Evolutionary conservation across 53 echinoderm and acorn worm genomes (phyloP), one percentile per base, ranked within the genome.

Genomic region (Pentamera pediparva): DNA sequence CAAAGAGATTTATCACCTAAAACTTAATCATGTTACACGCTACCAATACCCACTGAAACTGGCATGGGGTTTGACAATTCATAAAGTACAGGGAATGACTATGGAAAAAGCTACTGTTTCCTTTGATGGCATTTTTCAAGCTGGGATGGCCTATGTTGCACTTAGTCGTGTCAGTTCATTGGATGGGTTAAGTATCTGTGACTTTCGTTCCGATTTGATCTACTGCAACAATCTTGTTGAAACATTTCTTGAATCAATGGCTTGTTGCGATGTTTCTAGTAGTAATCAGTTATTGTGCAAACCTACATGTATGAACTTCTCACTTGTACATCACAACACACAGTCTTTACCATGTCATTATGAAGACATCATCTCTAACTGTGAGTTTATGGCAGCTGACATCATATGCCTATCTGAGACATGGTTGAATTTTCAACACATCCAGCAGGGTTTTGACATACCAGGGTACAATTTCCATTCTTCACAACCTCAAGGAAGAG

Each of bases 31-130:
- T 18, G 19, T 76, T 8, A 76, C 62, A 10, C 36, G 76, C 4
- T 48, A 41, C 32, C 76, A 76, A 34, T 76, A 37, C 47, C 76
- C 75, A 22, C 47, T 67, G 21, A 81, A 81, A 4, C 38, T 81
- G 43, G 29, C 65, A 39, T 75, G 75, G 86, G 28, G 75, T 13
- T 56, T 86, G 5, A 65, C 65, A 10, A 65, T 65, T 12, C 65
- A 65, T 28, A 65, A 65, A 65, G 65, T 40, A 10, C 65, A 52
- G 32, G 80, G 69, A 28, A 55, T 70, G 34, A 36, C 69, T 56
- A 15, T 52, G 19, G 58, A 70, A 25, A 37, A 39, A 34, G 80
- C 69, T 18, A 39, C 35, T 31, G 54, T 70, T 30, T 41, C 69
- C 0, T 56, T 69, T 34, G 32, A 34, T 57, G 70, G 69, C 20